A percentile compares a stretch with the other conserved stretches of the same genome.
Evolutionary conservation across 2,797 vertebrate genomes (phyloP).

Genomic region (Alosa sapidissima): DNA sequence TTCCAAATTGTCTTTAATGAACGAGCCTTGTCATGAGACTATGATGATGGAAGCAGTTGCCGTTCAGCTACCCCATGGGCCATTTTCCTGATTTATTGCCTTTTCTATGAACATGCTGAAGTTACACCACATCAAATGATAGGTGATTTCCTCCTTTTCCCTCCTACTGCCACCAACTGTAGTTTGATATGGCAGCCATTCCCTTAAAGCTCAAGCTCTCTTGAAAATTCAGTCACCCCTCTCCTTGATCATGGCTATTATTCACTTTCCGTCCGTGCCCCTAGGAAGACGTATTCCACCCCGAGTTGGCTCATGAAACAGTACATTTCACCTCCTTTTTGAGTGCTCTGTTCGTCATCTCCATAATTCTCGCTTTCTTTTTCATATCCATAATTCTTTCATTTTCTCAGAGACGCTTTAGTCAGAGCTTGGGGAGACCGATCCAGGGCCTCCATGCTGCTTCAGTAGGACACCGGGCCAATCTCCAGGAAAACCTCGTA

Average conservation of each 20-base stretch:
- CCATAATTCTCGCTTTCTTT: background rate
- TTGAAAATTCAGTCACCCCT: conserved; percentile 6
- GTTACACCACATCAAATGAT: background rate
- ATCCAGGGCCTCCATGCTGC: background rate
- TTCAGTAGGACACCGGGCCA: background rate
- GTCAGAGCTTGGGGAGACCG: background rate
- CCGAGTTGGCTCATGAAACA: background rate
- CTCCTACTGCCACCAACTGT: background rate
- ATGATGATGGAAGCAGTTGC: background rate
- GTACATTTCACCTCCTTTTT: conserved; percentile 17
- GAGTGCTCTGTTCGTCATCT: background rate
- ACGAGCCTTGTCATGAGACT: background rate
- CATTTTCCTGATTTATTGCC: background rate
- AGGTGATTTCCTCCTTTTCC: background rate
- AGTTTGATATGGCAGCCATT: conserved; percentile 1
- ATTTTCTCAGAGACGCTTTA: background rate
- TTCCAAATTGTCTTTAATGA: background rate
- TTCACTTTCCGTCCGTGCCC: background rate
- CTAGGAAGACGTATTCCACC: background rate
- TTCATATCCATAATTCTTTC: conserved; percentile 5
- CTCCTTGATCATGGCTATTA: conserved; percentile 6
- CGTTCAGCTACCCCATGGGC: background rate
- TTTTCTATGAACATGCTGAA: background rate
- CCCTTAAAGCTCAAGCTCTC: background rate
- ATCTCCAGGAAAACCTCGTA: conserved; percentile 16